Conservation (phyloP, 2,797 vertebrate species). For the Hapalemur alaotrensis region DNA sequence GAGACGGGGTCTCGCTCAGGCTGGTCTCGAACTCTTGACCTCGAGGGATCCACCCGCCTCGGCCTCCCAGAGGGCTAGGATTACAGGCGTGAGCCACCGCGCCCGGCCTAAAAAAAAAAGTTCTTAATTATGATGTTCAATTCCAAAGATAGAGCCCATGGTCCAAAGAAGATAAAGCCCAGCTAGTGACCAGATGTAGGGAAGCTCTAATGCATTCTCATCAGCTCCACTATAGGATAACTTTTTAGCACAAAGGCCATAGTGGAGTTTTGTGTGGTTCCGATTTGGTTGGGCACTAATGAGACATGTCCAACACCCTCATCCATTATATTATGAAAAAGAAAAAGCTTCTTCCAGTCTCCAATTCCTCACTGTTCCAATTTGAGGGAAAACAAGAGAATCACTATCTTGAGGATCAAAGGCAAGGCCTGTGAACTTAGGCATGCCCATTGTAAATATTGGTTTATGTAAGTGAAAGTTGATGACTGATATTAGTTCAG, state of each 20-base stretch:
- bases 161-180: not conserved
- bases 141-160: not conserved
- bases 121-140: not conserved
- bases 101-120: not conserved
- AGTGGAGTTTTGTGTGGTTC: not conserved
- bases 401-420: not conserved
- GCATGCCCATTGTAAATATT: not conserved
- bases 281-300: not conserved
- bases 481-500: not conserved
- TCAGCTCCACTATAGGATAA: not conserved
- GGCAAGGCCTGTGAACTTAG: not conserved
- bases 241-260: not conserved
- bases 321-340: not conserved
- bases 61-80: too few relatives aligned
- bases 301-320: not conserved
- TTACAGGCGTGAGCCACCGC: too few relatives aligned
- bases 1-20: too few relatives aligned
- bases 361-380: not conserved
- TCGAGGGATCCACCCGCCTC: too few relatives aligned
- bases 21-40: too few relatives aligned
- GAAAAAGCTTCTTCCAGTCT: not conserved
- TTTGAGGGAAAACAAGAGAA: not conserved
- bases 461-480: not conserved
- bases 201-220: not conserved
- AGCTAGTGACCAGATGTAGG: not conserved